Evolutionary conservation across 2,888 invertebrate species (phyloP).

Genomic region (Spodoptera exigua): DNA sequence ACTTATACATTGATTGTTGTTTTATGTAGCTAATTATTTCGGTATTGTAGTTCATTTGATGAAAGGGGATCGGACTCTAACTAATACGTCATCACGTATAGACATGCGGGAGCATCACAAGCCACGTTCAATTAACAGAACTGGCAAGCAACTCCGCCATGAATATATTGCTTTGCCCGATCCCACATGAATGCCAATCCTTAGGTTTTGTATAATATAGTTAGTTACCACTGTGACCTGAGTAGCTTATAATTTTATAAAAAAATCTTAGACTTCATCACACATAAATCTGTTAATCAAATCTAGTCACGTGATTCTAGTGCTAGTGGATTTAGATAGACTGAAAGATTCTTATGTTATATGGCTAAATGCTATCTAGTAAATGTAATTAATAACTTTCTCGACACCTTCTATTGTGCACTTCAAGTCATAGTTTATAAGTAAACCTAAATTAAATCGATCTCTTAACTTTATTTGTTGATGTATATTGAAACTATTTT

Average conservation of each 20-base stretch:
- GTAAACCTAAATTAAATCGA: slow-evolving; percentile 9
- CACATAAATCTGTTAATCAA: slow-evolving; percentile 33
- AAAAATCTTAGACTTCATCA: neutral
- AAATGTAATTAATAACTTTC: slow-evolving; percentile 25
- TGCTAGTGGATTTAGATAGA: slow-evolving; percentile 35
- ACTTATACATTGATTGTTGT: slow-evolving; percentile 14
- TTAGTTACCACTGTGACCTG: slow-evolving; percentile 60
- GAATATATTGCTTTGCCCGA: no score
- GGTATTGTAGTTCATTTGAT: slow-evolving; percentile 13
- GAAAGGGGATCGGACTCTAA: neutral
- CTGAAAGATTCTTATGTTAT: slow-evolving; percentile 38
- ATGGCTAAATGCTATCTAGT: slow-evolving; percentile 16
- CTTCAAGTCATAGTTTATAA: slow-evolving; percentile 2
- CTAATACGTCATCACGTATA: no score
- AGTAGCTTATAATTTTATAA: slow-evolving; percentile 52
- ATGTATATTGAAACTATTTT: no score
- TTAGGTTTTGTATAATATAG: slow-evolving; percentile 14
- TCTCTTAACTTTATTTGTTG: slow-evolving; percentile 8
- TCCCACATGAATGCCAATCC: slow-evolving; percentile 10
- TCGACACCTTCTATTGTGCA: slow-evolving; percentile 15
- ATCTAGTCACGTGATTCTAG: slow-evolving; percentile 13
- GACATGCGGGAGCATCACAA: no score
- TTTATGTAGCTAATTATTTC: slow-evolving; percentile 3
- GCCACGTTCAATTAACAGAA: no score
- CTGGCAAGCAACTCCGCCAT: no score